Evolutionary conservation across 2,113 vertebrate species (phyloP).

Genomic region (Galeopterus variegatus): DNA sequence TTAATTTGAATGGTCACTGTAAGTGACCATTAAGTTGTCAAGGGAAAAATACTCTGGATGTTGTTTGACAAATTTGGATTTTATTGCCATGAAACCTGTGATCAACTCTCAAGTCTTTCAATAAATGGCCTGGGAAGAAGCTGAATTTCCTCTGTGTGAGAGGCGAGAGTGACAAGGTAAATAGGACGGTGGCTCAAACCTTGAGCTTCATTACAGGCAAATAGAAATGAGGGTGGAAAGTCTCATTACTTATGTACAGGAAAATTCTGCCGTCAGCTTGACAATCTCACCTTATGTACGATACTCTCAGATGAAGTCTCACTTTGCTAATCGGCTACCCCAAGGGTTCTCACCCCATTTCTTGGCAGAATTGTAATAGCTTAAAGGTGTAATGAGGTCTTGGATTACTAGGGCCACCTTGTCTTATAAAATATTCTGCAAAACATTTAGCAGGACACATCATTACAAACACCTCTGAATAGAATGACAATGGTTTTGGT

Average conservation of each 20-base stretch:
- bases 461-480: not conserved
- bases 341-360: constrained; percentile 73
- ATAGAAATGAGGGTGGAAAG: not conserved
- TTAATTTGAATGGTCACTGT: constrained; percentile 63
- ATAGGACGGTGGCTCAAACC: constrained; percentile 53
- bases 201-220: not conserved
- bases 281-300: constrained; percentile 32
- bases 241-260: constrained; percentile 62
- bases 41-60: constrained; percentile 74
- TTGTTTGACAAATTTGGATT: constrained; percentile 80
- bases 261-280: constrained; percentile 65
- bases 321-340: constrained; percentile 63
- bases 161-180: constrained; percentile 71
- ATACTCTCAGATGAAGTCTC: constrained; percentile 67
- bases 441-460: constrained; percentile 1
- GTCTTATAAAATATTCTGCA: constrained; percentile 57
- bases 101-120: constrained; percentile 69
- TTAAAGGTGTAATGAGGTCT: constrained; percentile 75
- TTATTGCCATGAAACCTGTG: constrained; percentile 73
- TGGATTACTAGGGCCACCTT: constrained; percentile 44
- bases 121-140: constrained; percentile 68
- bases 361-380: constrained; percentile 62
- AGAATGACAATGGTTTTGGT: not conserved
- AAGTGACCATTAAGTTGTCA: constrained; percentile 78
- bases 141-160: constrained; percentile 71